Percentiles rank a stretch among this genome's conserved stretches.
Conservation (phyloP, 2,797 vertebrate species). For the Ispidina picta region DNA sequence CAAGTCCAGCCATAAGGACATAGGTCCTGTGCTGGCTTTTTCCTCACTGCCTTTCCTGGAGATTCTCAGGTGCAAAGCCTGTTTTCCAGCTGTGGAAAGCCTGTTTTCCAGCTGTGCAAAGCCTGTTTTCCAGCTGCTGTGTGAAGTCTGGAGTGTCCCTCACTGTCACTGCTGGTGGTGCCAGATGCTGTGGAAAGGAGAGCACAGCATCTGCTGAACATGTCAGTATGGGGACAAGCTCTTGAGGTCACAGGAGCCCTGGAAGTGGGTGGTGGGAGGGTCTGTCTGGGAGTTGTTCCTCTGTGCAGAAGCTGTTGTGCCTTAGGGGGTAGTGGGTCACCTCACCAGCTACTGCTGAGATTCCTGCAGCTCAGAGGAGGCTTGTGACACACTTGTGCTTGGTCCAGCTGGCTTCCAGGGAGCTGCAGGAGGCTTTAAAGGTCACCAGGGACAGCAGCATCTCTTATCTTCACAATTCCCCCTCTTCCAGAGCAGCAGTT, state of each 20-base stretch:
- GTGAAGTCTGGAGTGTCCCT: background rate
- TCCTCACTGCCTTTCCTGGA: background rate
- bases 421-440: background rate
- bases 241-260: background rate
- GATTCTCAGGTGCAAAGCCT: background rate
- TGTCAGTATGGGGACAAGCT: background rate
- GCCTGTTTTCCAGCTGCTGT: no score
- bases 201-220: background rate
- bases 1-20: no score
- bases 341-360: background rate
- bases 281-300: background rate
- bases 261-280: background rate
- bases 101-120: background rate
- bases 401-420: background rate
- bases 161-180: background rate
- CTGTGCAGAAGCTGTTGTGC: background rate
- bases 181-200: background rate
- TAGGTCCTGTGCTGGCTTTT: background rate
- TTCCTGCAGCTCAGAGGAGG: background rate
- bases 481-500: background rate
- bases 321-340: background rate
- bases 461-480: background rate
- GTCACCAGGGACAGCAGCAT: background rate
- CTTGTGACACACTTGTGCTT: background rate
- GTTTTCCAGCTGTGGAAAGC: background rate